Evolutionary conservation across 2,113 vertebrate genomes (phyloP).

Genomic region (Festucalex cinctus): DNA sequence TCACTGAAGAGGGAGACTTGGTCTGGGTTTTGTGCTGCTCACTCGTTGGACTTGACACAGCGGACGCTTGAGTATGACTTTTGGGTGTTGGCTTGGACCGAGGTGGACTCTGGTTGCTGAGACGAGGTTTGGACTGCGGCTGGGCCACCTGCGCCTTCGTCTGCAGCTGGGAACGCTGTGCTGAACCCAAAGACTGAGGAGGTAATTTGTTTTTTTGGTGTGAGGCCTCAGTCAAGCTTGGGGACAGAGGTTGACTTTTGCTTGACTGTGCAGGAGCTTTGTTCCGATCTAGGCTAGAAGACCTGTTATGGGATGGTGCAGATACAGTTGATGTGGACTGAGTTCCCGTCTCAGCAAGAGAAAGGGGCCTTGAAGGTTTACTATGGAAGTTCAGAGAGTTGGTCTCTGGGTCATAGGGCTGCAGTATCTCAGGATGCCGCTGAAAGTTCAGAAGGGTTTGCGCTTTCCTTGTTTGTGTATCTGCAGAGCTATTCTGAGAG

Average conservation of each 20-base stretch:
- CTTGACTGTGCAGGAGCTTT: conserved; percentile 18
- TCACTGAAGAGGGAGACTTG: conserved; percentile 56
- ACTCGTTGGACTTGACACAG: conserved; percentile 31
- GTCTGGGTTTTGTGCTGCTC: conserved; percentile 42
- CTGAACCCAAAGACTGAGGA: conserved; percentile 29
- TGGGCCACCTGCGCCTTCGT: conserved; percentile 31
- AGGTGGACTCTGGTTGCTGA: conserved; percentile 40
- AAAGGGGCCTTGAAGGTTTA: conserved; percentile 51
- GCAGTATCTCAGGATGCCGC: conserved; percentile 86
- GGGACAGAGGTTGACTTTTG: conserved; percentile 27
- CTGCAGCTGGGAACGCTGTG: conserved; percentile 45
- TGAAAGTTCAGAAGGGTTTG: conserved; percentile 84
- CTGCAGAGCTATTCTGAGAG: conserved; percentile 64
- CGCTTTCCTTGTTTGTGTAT: conserved; percentile 61
- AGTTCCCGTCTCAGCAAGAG: conserved; percentile 52
- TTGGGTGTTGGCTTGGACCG: conserved; percentile 27
- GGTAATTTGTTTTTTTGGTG: conserved; percentile 32
- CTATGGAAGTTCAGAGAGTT: conserved; percentile 66
- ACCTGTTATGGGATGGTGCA: conserved; percentile 30
- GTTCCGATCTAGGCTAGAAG: conserved; percentile 62
- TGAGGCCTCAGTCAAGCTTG: conserved; percentile 23
- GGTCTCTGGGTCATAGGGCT: conserved; percentile 87
- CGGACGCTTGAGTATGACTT: conserved; percentile 49
- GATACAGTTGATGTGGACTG: conserved; percentile 55
- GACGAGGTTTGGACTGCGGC: conserved; percentile 47